A percentile compares a stretch with the other conserved stretches of the same genome.
These are phyloP conservation scores for Brachionus manjavacas DNA, from an alignment of 1,140 invertebrate species.

Conservation along the genomic window DNA sequence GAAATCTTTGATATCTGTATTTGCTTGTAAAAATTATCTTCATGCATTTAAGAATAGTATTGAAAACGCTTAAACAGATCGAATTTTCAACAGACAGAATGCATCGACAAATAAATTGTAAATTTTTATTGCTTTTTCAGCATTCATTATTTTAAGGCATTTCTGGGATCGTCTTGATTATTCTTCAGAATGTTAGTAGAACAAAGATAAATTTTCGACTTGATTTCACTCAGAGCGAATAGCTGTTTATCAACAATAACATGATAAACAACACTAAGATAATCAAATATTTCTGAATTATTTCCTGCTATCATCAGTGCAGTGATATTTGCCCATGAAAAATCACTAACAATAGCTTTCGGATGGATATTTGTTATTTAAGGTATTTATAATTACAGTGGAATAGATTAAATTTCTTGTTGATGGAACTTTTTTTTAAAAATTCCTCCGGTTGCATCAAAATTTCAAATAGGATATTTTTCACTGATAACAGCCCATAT, in stretches of 20 bases:
- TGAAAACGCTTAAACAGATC: background rate
- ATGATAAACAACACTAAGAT: background rate
- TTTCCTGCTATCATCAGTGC: background rate
- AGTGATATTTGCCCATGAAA: background rate
- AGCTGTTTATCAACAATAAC: background rate
- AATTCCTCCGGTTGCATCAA: constrained; percentile 2
- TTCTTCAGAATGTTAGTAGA: background rate
- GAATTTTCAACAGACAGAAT: background rate
- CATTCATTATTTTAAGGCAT: background rate
- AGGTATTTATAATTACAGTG: background rate
- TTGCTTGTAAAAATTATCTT: constrained; percentile 1
- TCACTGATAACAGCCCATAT: too few species aligned
- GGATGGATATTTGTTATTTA: background rate
- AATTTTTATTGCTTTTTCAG: background rate
- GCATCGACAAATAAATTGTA: background rate
- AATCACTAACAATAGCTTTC: background rate
- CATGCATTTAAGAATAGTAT: background rate
- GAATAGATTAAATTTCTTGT: background rate
- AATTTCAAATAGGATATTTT: background rate
- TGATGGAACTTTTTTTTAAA: background rate
- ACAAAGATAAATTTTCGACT: background rate
- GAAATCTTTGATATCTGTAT: background rate
- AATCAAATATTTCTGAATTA: background rate
- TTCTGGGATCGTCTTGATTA: background rate
- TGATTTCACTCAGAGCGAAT: background rate